These are phyloP conservation scores for Lates japonicus DNA, from an alignment of 2,797 vertebrate species.

Conservation along the genomic window DNA sequence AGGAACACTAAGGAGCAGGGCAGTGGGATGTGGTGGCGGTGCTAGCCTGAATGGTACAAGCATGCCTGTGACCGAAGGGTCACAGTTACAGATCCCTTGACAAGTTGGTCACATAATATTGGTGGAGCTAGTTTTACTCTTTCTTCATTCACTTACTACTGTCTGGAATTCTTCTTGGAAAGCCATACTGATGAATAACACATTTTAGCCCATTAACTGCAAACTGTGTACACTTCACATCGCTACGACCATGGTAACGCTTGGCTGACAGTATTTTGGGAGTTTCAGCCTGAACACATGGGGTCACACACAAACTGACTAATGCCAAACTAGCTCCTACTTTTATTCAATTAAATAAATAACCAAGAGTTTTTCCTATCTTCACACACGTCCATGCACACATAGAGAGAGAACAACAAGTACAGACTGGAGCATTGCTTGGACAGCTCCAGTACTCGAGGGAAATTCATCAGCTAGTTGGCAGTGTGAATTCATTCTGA, in stretches of 20 bases:
- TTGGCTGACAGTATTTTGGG: neutral
- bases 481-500: conserved; percentile 21
- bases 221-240: neutral
- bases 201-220: neutral
- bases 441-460: conserved; percentile 11
- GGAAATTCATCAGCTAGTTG: conserved; percentile 44
- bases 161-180: neutral
- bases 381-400: neutral
- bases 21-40: neutral
- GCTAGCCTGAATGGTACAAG: neutral
- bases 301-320: neutral
- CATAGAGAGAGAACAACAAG: conserved; percentile 3
- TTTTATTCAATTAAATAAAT: neutral
- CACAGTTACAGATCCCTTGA: neutral
- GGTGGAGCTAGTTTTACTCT: neutral
- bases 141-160: neutral
- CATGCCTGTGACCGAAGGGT: neutral
- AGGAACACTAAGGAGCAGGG: conserved; percentile 28
- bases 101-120: neutral
- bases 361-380: neutral
- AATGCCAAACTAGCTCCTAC: neutral
- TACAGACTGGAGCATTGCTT: neutral
- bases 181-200: neutral
- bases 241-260: neutral
- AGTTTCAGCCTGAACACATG: conserved; percentile 5